Conservation (phyloP, 1,140 invertebrate species). For the Bradynema listronoti region DNA sequence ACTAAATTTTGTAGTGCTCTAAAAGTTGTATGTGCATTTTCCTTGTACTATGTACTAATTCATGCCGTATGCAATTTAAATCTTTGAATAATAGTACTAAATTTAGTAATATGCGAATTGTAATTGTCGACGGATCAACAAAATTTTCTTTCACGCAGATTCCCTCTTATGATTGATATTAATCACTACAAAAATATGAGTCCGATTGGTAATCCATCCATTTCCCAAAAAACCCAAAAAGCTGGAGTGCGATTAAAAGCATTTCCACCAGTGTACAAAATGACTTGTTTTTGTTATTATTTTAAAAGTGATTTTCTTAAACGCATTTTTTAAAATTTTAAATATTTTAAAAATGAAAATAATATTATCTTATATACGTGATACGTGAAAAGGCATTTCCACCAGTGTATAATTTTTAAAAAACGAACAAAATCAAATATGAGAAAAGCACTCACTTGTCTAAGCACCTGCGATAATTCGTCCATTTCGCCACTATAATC, state of each 20-base stretch:
- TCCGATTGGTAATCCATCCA: neutral
- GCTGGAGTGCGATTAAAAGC: neutral
- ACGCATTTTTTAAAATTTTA: neutral
- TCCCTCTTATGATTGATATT: too few relatives aligned
- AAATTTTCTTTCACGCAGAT: too few relatives aligned
- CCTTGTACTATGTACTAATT: too few relatives aligned
- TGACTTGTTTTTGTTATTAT: neutral
- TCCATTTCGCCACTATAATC: slow-evolving; percentile 82
- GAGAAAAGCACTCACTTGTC: slow-evolving; percentile 69
- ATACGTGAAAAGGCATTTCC: neutral
- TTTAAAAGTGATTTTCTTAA: neutral
- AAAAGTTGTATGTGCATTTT: too few relatives aligned
- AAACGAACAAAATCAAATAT: neutral
- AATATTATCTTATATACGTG: neutral
- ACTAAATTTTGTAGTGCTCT: too few relatives aligned
- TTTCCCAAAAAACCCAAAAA: too few relatives aligned
- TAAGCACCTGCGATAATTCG: slow-evolving; percentile 93
- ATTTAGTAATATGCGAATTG: too few relatives aligned
- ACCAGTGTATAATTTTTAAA: neutral
- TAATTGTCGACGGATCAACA: too few relatives aligned
- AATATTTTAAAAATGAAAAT: neutral
- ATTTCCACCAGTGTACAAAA: neutral
- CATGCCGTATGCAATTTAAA: too few relatives aligned
- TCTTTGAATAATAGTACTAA: too few relatives aligned
- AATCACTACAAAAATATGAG: neutral